Conservation (phyloP, 2,797 vertebrate genomes). For the Enteromius paludinosus region DNA sequence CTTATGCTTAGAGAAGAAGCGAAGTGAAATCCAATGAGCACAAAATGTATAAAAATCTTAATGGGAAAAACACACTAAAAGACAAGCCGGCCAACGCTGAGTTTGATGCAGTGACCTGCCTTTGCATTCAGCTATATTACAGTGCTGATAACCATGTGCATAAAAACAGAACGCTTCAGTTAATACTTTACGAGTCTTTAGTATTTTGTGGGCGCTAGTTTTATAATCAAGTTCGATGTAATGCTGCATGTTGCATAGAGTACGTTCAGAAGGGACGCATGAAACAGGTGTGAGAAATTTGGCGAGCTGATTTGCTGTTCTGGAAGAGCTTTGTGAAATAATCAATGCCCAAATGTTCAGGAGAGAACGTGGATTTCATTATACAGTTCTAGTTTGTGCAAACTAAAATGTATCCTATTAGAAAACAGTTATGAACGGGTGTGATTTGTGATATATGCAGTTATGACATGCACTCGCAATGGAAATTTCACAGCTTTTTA, state of each 20-base stretch:
- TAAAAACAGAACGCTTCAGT: constrained; percentile 4
- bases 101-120: background rate
- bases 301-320: background rate
- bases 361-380: background rate
- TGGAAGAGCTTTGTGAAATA: constrained; percentile 12
- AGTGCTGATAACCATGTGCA: background rate
- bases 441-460: background rate
- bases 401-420: constrained; percentile 3
- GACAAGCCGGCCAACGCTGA: background rate
- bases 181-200: background rate
- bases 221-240: background rate
- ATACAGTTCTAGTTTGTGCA: background rate
- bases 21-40: background rate
- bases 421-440: background rate
- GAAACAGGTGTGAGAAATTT: constrained; percentile 14
- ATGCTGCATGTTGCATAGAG: background rate
- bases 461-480: background rate
- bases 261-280: constrained; percentile 6
- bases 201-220: constrained; percentile 8
- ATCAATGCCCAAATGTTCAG: constrained; percentile 3
- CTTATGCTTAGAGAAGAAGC: background rate
- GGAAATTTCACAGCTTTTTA: background rate
- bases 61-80: constrained; percentile 32
- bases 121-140: constrained; percentile 15
- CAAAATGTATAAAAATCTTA: constrained; percentile 16